These are phyloP conservation scores for Vireo griseus DNA, from an alignment of 2,797 vertebrate genomes.

Conservation along the genomic window DNA sequence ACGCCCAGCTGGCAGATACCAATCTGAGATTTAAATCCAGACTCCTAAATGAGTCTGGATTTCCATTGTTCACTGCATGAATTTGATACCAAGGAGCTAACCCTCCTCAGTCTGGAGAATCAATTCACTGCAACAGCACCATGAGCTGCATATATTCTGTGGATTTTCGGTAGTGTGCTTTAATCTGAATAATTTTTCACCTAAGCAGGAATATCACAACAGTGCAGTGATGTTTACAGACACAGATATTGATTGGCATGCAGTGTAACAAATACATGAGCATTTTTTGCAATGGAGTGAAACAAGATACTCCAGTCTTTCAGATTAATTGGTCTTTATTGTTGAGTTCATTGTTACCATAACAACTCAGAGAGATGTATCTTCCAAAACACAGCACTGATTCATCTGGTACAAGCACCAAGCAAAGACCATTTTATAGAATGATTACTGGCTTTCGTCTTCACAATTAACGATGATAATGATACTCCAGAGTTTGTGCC, in stretches of 20 bases:
- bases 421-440: neutral
- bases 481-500: neutral
- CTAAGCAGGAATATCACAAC: neutral
- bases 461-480: conserved; percentile 2
- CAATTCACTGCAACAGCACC: neutral
- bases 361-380: conserved; percentile 44
- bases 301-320: conserved; percentile 8
- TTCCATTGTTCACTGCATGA: neutral
- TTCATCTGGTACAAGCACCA: neutral
- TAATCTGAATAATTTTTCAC: conserved; percentile 18
- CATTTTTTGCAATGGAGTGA: neutral
- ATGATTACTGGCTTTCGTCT: neutral
- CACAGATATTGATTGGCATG: neutral
- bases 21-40: neutral
- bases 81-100: neutral
- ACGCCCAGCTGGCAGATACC: neutral
- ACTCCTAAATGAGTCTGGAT: neutral
- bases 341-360: conserved; percentile 43
- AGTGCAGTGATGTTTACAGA: neutral
- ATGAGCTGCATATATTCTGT: neutral
- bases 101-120: neutral
- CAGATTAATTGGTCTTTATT: conserved; percentile 38
- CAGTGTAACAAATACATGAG: neutral
- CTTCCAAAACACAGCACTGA: conserved; percentile 21
- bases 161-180: neutral